Percentiles rank a stretch among this genome's conserved stretches.
Conservation (phyloP, 2,797 vertebrate genomes). For the Siniperca undulata region DNA sequence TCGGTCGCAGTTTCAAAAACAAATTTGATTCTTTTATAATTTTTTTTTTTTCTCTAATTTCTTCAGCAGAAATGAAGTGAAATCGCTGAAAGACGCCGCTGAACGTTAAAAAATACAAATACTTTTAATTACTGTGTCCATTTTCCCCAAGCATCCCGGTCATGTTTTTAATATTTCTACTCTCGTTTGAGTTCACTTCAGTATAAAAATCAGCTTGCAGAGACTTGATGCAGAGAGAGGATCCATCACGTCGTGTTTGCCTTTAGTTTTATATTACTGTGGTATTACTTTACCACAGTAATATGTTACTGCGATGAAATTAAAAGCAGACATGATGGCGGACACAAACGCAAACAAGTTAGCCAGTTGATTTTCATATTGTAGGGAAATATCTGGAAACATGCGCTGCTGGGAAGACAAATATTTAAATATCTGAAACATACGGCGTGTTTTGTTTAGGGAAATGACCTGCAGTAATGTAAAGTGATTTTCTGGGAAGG, state of each 20-base stretch:
- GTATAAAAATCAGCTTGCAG: neutral
- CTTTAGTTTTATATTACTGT: too few relatives aligned
- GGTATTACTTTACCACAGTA: neutral
- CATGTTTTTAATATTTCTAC: neutral
- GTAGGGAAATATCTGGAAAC: neutral
- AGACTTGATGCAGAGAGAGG: neutral
- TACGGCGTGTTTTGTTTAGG: slow-evolving; percentile 14
- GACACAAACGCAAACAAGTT: neutral
- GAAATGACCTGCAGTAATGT: slow-evolving; percentile 2
- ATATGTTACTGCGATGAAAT: neutral
- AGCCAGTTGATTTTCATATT: slow-evolving; percentile 30
- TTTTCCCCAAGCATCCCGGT: neutral
- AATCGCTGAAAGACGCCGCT: neutral
- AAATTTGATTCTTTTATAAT: too few relatives aligned
- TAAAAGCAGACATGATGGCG: neutral
- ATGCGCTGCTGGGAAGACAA: neutral
- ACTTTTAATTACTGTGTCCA: neutral
- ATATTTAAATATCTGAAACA: slow-evolving; percentile 19
- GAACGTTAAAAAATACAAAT: neutral
- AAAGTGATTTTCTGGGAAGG: neutral
- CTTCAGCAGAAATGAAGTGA: neutral
- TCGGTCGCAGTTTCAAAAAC: neutral
- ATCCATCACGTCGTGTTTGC: neutral
- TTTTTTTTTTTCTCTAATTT: neutral
- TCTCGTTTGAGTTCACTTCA: too few relatives aligned